phyloP scores from a whole-genome alignment of 2,797 vertebrate species.

The Trichosurus vulpecula region DNA sequence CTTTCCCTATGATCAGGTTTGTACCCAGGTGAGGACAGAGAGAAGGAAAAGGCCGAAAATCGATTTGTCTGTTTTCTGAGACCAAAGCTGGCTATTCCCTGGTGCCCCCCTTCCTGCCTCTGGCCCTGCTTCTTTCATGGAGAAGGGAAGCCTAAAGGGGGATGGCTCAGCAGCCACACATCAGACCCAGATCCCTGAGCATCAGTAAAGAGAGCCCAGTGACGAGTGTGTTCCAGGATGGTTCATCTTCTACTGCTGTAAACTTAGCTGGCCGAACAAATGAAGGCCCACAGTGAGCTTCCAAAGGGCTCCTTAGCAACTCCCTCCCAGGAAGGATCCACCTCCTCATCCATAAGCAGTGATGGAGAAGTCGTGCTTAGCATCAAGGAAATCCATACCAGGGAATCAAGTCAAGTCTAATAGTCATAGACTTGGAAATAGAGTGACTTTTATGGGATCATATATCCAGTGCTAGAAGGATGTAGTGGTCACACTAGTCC shows the following conservation, averaged over 20 bases:
- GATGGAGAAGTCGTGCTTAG: neutral
- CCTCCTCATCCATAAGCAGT: neutral
- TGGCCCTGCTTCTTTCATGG: neutral
- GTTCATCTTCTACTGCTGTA: neutral
- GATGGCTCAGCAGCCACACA: neutral
- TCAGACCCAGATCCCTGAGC: neutral
- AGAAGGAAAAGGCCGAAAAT: neutral
- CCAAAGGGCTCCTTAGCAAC: neutral
- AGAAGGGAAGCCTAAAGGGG: neutral
- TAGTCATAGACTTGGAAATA: neutral
- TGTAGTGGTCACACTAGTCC: neutral
- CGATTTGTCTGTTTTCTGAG: neutral
- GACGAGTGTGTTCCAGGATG: neutral
- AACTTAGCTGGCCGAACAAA: neutral
- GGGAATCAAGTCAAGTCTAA: neutral
- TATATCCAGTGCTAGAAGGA: neutral
- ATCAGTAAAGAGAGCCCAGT: neutral
- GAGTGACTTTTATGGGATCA: neutral
- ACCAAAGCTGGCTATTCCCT: neutral
- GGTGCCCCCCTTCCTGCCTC: neutral
- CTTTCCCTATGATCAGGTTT: constrained; percentile 5
- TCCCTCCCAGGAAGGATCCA: neutral
- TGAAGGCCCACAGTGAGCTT: neutral
- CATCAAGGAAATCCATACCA: neutral
- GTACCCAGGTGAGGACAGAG: neutral